Evolutionary conservation across 2,888 invertebrate species (phyloP).

Genomic region (Pantelozetes paolii): DNA sequence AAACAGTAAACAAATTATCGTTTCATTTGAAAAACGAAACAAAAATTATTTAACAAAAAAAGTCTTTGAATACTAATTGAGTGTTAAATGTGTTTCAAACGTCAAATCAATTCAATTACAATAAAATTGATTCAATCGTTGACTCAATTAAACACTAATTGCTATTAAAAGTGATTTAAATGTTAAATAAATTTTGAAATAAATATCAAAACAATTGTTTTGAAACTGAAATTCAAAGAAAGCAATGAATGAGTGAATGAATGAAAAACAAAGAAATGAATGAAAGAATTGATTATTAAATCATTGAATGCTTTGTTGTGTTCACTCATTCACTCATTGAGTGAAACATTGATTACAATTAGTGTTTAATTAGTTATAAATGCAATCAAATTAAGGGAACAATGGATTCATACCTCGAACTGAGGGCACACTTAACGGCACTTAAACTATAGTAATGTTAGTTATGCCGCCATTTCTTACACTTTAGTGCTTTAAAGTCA

Average conservation of each 20-base stretch:
- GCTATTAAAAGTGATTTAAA: not conserved
- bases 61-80: not conserved
- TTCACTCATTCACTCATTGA: not conserved
- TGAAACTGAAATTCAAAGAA: too few relatives aligned
- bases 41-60: too few relatives aligned
- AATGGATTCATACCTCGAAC: constrained; percentile 27
- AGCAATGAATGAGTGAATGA: not conserved
- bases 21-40: too few relatives aligned
- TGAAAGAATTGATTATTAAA: not conserved
- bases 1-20: too few relatives aligned
- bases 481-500: not conserved
- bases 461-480: constrained; percentile 35
- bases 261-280: not conserved
- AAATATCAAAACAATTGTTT: not conserved
- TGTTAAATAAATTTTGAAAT: not conserved
- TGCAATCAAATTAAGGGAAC: not conserved
- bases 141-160: not conserved
- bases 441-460: constrained; percentile 5
- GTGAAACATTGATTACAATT: too few relatives aligned
- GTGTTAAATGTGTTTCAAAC: not conserved
- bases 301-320: not conserved
- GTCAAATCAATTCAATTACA: not conserved
- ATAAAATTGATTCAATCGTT: not conserved
- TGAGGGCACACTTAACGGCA: constrained; percentile 30
- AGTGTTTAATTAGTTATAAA: not conserved